phyloP scores from a whole-genome alignment of 2,113 vertebrate species.

The Phylloscopus whistleri region DNA sequence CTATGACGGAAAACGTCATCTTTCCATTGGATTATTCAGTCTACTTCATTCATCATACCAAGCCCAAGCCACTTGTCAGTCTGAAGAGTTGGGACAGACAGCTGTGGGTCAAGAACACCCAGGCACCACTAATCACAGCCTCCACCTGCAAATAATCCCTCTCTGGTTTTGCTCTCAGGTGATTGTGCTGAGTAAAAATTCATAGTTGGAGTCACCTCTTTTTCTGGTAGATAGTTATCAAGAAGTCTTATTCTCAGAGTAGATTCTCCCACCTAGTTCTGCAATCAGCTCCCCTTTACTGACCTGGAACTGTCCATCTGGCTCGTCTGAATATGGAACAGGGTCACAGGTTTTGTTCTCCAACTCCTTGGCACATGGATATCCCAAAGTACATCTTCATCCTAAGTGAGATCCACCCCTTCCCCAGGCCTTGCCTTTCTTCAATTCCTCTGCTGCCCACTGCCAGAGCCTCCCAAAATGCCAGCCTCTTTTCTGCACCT shows the following conservation, averaged over 20 bases:
- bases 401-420: background rate
- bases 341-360: background rate
- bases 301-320: background rate
- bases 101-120: background rate
- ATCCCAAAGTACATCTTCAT: background rate
- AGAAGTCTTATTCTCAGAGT: background rate
- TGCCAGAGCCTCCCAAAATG: background rate
- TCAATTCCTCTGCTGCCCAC: background rate
- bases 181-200: background rate
- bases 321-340: background rate
- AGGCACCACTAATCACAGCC: background rate
- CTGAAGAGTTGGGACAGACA: background rate
- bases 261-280: background rate
- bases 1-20: background rate
- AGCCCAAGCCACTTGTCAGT: background rate
- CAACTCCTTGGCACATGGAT: background rate
- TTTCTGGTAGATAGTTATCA: background rate
- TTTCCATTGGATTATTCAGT: background rate
- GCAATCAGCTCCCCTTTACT: background rate
- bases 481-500: background rate
- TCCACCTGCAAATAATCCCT: background rate
- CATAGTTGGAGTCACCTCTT: background rate
- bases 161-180: background rate
- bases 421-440: background rate
- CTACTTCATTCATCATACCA: background rate